Evolutionary conservation across 2,888 invertebrate genomes (phyloP), one percentile per base, ranked within the genome.

Genomic region (Drosophila melanosoma): DNA sequence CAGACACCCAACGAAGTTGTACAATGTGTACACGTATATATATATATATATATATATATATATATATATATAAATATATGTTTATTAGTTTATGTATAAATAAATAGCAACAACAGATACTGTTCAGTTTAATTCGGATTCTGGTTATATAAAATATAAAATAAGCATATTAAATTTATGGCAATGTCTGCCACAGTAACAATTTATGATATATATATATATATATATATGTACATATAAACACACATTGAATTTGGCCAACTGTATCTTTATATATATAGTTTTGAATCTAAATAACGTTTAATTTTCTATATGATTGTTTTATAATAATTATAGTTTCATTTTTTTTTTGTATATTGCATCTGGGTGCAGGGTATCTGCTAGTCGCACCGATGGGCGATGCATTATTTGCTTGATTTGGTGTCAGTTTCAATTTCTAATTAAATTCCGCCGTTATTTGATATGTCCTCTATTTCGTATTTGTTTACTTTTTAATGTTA

Each of bases 401-500:
- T 42, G n/a, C 10, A n/a, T n/a, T 36, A 42, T 42, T 10, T n/a
- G n/a, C 26, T 26, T 23, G 20, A 48, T 32, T 61, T 51, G 26
- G 23, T 12, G n/a, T 40, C 40, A n/a, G n/a, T n/a, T 42, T 12
- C 58, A n/a, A 23, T 48, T 57, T 48, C 52, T 20, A 38, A 40
- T 33, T 57, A 60, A 36, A 23, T 54, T 12, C 20, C 15, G 35
- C 20, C 49, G 49, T 17, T 4, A 61, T 66, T 36, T n/a, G 23
- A 36, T 62, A 11, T 35, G 45, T 36, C 35, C 12, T 23, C 15
- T 42, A 20, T 42, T 53, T 52, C 23, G 3, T 51, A 38, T 56
- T 56, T 71, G 60, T 42, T 59, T 59, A 56, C 58, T 20, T 52
- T 20, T 59, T 35, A 17, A 11, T 40, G 17, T 64, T 57, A 4